Evolutionary conservation across 2,797 vertebrate genomes (phyloP), one percentile per base, ranked within the genome.

Genomic region (Iguana delicatissima): DNA sequence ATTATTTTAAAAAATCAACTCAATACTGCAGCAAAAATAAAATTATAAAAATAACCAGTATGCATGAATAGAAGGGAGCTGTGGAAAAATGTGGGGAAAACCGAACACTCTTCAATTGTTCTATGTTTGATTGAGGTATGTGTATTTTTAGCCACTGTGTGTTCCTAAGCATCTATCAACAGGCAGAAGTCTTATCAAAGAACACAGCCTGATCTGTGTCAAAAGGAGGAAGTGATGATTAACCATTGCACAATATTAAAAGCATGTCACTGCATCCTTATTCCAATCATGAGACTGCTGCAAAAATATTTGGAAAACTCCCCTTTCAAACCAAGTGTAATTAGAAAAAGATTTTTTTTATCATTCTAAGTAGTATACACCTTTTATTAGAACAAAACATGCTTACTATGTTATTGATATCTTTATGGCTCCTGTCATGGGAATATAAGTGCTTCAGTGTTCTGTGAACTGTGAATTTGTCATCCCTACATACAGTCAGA

Each of bases 221-320:
- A 98, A 97, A 97, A 96, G 97, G 97, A 98, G 98, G 98, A 98
- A 99, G 96, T 18, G 6, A 95, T 96, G 96, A 97, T 96, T 96
- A 97, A 97, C 94, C 85, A 92, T 93, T 94, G 94, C 67, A 96
- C 96, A 97, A 97, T 91, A 95, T 90, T 95, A 96, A 97, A 95
- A 93, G 93, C 92, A 93, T 96, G 95, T 91, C 96, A 94, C 82
- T 85, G 81, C 82, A 1, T 87, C 93, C 89, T 88, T 91, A 26
- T 0, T 80, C 83, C 82, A 67, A 89, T 93, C 91, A 90, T n/a
- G 92, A 93, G 86, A 79, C 81, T 93, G 88, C 82, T 94, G 95
- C 93, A 93, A 94, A 94, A 90, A 89, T 87, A 46, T 91, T 87
- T 90, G 73, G 84, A 93, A 94, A 93, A 82, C 84, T 86, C 26